A percentile compares a stretch with the other conserved stretches of the same genome.
These are phyloP conservation scores for Mya arenaria DNA, from an alignment of 1,140 invertebrate genomes.

Conservation along the genomic window DNA sequence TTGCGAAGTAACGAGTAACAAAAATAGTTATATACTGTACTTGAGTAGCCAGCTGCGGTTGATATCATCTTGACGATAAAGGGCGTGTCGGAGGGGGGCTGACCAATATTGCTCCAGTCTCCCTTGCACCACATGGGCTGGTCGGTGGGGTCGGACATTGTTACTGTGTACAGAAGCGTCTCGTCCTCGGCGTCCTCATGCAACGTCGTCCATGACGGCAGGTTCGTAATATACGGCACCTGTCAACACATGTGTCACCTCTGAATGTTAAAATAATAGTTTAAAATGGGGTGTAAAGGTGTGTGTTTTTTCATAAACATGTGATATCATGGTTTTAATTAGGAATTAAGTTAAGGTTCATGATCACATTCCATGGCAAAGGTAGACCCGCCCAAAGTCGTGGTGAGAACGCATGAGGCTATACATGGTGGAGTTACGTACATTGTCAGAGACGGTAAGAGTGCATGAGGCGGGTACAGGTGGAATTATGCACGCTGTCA, in stretches of 20 bases:
- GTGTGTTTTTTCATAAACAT: too few species aligned
- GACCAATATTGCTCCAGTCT: constrained; percentile 20
- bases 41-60: constrained; percentile 6
- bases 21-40: constrained; percentile 9
- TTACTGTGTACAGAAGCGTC: constrained; percentile 38
- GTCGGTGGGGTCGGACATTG: constrained; percentile 35
- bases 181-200: constrained; percentile 41
- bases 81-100: background rate
- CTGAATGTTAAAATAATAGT: background rate
- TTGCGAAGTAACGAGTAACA: too few species aligned
- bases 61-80: constrained; percentile 50
- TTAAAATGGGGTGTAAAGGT: background rate
- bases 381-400: too few species aligned
- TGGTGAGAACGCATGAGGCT: too few species aligned
- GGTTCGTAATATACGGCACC: constrained; percentile 30
- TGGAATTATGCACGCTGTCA: too few species aligned
- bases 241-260: too few species aligned
- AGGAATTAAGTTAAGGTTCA: background rate
- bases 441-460: too few species aligned
- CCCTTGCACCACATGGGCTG: constrained; percentile 42
- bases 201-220: constrained; percentile 11
- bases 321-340: background rate
- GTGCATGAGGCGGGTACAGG: too few species aligned
- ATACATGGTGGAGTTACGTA: too few species aligned
- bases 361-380: background rate